phyloP scores from a whole-genome alignment of 2,113 vertebrate species.

The Apus apus region DNA sequence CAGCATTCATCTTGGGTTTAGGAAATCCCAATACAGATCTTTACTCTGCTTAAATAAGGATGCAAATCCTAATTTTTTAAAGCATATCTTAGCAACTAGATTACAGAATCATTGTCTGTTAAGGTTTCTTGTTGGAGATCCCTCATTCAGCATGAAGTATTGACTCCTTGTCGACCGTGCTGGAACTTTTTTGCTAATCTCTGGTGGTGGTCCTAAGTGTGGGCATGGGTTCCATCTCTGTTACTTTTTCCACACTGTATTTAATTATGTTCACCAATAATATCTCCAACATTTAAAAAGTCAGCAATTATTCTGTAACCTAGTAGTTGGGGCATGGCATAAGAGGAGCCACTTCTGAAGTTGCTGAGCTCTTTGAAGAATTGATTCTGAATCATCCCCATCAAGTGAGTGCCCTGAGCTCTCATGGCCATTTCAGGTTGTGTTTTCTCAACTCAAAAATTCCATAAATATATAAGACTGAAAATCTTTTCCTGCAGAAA shows the following conservation, averaged over 20 bases:
- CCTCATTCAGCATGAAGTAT: neutral
- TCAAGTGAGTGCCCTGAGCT: neutral
- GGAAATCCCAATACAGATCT: neutral
- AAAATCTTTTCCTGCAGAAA: neutral
- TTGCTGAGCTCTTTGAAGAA: neutral
- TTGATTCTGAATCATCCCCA: neutral
- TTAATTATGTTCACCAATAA: neutral
- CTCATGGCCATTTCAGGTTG: neutral
- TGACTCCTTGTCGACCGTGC: neutral
- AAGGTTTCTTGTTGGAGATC: neutral
- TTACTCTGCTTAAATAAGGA: neutral
- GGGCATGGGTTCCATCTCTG: neutral
- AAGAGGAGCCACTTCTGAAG: neutral
- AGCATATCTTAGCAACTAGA: neutral
- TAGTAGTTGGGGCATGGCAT: neutral
- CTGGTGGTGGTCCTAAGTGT: neutral
- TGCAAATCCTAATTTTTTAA: neutral
- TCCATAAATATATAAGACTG: neutral
- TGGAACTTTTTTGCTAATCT: neutral
- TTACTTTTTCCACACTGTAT: neutral
- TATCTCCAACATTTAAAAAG: neutral
- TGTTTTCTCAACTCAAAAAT: neutral
- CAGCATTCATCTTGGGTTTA: neutral
- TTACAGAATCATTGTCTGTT: neutral
- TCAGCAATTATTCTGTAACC: neutral